phyloP scores from a whole-genome alignment of 2,888 invertebrate species.

The Lamellibrachia columna region DNA sequence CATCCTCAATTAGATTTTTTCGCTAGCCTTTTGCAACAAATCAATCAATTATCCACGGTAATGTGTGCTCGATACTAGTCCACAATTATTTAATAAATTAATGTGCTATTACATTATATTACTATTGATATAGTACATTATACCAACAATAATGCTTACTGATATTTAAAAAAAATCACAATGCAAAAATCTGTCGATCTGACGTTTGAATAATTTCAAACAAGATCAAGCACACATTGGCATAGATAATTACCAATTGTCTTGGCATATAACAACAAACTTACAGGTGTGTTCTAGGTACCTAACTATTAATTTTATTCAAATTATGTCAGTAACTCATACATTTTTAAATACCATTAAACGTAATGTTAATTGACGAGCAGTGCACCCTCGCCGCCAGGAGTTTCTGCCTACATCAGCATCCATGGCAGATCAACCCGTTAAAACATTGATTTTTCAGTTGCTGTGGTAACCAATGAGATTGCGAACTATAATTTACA shows the following conservation, averaged over 20 bases:
- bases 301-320: too few species aligned
- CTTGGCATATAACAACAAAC: not conserved
- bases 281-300: too few species aligned
- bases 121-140: not conserved
- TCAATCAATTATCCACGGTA: not conserved
- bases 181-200: not conserved
- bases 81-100: not conserved
- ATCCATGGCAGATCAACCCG: too few species aligned
- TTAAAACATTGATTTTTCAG: too few species aligned
- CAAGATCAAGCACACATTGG: not conserved
- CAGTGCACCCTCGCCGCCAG: not conserved
- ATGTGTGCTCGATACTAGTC: not conserved
- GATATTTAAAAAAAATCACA: not conserved
- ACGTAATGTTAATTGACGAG: not conserved
- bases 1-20: too few species aligned
- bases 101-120: not conserved
- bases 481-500: too few species aligned
- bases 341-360: too few species aligned
- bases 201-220: not conserved
- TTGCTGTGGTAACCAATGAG: too few species aligned
- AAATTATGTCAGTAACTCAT: too few species aligned
- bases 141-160: not conserved
- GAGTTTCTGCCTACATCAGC: too few species aligned
- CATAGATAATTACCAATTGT: not conserved
- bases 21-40: not conserved